Conservation (phyloP, 2,888 invertebrate species). For the Pandemis heparana region DNA sequence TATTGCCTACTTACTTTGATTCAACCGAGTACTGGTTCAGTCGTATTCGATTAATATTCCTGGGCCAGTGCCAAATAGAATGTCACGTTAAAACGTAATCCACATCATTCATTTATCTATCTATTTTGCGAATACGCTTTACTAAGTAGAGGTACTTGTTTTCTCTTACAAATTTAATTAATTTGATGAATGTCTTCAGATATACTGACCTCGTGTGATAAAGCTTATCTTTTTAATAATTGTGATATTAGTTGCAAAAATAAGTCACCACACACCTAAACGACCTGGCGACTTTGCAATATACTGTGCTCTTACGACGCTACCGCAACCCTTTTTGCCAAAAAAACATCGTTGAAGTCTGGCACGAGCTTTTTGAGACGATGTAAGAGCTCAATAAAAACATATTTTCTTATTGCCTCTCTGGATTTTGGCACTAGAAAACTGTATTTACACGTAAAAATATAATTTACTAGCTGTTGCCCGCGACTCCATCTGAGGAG, state of each 20-base stretch:
- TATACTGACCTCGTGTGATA: neutral
- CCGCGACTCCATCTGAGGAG: too few relatives aligned
- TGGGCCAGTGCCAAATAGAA: constrained; percentile 28
- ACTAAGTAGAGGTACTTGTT: neutral
- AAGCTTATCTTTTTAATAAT: neutral
- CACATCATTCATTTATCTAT: constrained; percentile 3
- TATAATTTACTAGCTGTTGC: neutral
- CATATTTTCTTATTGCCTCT: neutral
- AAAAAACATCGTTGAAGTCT: constrained; percentile 3
- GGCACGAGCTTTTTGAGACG: neutral
- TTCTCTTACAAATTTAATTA: constrained; percentile 5
- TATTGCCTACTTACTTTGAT: neutral
- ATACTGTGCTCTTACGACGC: neutral
- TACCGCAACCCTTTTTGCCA: neutral
- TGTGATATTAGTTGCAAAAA: neutral
- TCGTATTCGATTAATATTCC: constrained; percentile 26
- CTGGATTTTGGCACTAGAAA: neutral
- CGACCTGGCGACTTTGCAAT: neutral
- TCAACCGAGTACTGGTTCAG: neutral
- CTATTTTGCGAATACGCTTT: constrained; percentile 5
- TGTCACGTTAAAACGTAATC: constrained; percentile 15
- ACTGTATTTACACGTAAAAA: neutral
- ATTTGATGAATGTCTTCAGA: neutral
- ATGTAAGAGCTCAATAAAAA: neutral
- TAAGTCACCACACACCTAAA: neutral